Conservation (phyloP, 2,888 invertebrate genomes). For the Coremacera marginata region DNA sequence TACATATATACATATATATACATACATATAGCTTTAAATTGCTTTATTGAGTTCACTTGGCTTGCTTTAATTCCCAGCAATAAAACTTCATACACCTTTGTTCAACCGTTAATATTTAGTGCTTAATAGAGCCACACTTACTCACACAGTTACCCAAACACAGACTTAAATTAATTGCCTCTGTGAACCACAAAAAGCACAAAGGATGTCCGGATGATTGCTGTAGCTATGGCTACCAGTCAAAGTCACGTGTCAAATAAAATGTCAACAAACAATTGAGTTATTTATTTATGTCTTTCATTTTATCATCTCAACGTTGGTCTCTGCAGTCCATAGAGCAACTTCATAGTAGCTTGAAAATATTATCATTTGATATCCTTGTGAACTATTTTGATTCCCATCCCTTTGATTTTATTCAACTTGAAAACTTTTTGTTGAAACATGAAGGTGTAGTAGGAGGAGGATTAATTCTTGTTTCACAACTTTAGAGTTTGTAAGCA, state of each 20-base stretch:
- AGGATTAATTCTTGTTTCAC: too few species aligned
- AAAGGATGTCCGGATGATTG: conserved; percentile 42
- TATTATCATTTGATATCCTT: too few species aligned
- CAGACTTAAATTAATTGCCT: conserved; percentile 62
- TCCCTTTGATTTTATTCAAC: not conserved
- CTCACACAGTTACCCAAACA: not conserved
- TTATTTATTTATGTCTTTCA: conserved; percentile 59
- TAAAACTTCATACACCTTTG: not conserved
- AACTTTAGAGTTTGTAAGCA: too few species aligned
- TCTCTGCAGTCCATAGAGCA: not conserved
- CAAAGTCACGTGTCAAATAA: conserved; percentile 67
- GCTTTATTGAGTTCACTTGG: too few species aligned
- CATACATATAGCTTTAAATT: too few species aligned
- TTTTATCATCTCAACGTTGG: not conserved
- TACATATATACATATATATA: too few species aligned
- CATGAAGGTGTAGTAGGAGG: too few species aligned
- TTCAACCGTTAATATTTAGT: conserved; percentile 7
- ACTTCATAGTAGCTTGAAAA: too few species aligned
- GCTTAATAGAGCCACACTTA: not conserved
- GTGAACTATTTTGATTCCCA: too few species aligned
- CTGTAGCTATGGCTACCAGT: conserved; percentile 44
- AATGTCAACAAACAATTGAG: conserved; percentile 69
- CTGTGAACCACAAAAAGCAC: conserved; percentile 54
- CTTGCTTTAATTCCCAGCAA: not conserved
- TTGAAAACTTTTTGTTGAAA: not conserved